Evolutionary conservation across 2,888 invertebrate species (phyloP), one percentile per base, ranked within the genome.

Genomic region (Chaetogeoica ovagalla): DNA sequence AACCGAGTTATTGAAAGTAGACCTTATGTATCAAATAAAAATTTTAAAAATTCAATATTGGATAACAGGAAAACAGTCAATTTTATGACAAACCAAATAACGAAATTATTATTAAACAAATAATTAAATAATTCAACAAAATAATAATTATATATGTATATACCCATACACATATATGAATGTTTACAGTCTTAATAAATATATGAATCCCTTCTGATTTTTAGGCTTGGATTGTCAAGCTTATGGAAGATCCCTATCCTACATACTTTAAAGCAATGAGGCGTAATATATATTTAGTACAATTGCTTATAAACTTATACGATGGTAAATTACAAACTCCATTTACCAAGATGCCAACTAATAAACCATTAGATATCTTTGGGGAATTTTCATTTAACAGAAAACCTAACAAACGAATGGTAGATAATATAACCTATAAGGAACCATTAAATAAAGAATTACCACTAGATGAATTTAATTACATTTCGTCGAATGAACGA

Each of bases 271-370:
- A 19, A 23, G 73, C 73, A 19, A 21, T 55, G 9, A 62, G 48
- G 30, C 60, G 73, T n/a, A 74, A 74, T n/a, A 74, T 63, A 63
- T 74, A 74, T 30, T 63, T 74, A 37, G 48, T 63, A 48, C 63
- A 63, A n/a, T 63, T 74, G 11, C 1, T 63, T 11, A 19, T 74
- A 48, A 19, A 74, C 8, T 52, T 74, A n/a, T 30, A n/a, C n/a
- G 63, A 63, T 13, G n/a, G 73, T 5, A 74, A 74, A 30, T n/a
- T 74, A 62, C 19, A 3, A 52, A 21, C 43, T 6, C 73, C 73
- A 23, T 74, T 74, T 52, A 52, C 30, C 9, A 21, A 19, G 30
- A 60, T 72, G 72, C 60, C 59, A 9, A 11, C 70, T 13, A 70
- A 37, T 15, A 21, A 1, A 15, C 37, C 57, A 1, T 57, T 70